These are phyloP conservation scores for Otolemur crassicaudatus DNA, from an alignment of 2,797 vertebrate genomes.

Conservation along the genomic window DNA sequence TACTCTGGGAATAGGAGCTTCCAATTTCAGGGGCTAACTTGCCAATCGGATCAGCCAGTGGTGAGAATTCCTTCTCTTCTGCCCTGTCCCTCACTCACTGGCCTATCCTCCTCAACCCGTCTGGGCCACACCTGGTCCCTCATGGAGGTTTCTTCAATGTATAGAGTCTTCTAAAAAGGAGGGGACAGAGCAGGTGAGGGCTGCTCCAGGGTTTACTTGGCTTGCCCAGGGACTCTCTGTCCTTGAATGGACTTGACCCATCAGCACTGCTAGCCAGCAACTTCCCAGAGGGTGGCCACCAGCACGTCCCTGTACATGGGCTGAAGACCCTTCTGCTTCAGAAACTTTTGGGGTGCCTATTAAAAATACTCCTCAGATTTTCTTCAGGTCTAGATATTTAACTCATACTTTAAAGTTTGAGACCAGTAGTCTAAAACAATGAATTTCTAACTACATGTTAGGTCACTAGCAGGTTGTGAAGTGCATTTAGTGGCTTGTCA, in stretches of 20 bases:
- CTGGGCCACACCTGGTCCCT: not conserved
- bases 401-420: not conserved
- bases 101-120: not conserved
- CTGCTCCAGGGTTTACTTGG: not conserved
- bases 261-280: not conserved
- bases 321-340: not conserved
- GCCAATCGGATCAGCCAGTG: not conserved
- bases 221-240: not conserved
- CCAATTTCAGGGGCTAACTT: not conserved
- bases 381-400: not conserved
- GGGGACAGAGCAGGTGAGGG: not conserved
- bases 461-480: not conserved
- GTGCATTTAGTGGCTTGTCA: not conserved
- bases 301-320: not conserved
- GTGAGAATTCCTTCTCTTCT: not conserved
- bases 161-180: not conserved
- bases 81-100: not conserved
- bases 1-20: not conserved
- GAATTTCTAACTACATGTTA: not conserved
- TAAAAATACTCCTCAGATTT: not conserved
- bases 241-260: not conserved
- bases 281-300: rapidly evolving
- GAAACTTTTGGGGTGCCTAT: not conserved
- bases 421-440: not conserved
- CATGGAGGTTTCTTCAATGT: not conserved